Evolutionary conservation across 2,797 vertebrate genomes (phyloP), one percentile per base, ranked within the genome.

Genomic region (Setipinna tenuifilis): DNA sequence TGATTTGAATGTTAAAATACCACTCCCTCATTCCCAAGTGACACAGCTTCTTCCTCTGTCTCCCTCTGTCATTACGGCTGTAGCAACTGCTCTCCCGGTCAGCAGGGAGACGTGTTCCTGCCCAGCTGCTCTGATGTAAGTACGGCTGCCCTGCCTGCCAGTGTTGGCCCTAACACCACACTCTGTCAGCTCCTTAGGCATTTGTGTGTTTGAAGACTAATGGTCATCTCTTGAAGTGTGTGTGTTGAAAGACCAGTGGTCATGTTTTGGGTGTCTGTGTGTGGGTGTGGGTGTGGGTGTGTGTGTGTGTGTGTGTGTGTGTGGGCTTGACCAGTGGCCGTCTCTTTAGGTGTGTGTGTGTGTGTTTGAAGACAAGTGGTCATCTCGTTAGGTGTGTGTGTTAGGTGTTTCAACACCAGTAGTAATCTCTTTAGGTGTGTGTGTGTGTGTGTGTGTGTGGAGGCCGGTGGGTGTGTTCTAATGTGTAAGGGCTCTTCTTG

Each of bases 51-150:
- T 82, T 48, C 2, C 81, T 48, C 28, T 89, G 88, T 93, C 81
- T 87, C 25, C 88, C 82, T 85, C 92, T 88, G 71, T 80, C 28
- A 46, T 59, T 83, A 62, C 88, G 87, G 92, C 92, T 93, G 90
- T 94, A 99, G 98, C 93, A 96, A 97, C 95, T 96, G 93, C 92
- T 98, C 97, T 91, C 97, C 97, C 86, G 95, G 94, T 90, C 96
- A 96, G 91, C 96, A 95, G 19, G 94, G 93, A 92, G 97, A 98
- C 90, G 92, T 96, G 91, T 93, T 96, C 90, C 90, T 95, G 88
- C 68, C 95, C 87, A 92, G 92, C 93, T 96, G 93, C 94, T 96
- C 94, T 88, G 97, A 98, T 83, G 98, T 99, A 96, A 98, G 97
- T 98, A 95, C 82, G 62, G 90, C 71, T 58, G 81, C 82, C 91